Conservation (phyloP, 2,113 vertebrate species). For the Butorides virescens region DNA sequence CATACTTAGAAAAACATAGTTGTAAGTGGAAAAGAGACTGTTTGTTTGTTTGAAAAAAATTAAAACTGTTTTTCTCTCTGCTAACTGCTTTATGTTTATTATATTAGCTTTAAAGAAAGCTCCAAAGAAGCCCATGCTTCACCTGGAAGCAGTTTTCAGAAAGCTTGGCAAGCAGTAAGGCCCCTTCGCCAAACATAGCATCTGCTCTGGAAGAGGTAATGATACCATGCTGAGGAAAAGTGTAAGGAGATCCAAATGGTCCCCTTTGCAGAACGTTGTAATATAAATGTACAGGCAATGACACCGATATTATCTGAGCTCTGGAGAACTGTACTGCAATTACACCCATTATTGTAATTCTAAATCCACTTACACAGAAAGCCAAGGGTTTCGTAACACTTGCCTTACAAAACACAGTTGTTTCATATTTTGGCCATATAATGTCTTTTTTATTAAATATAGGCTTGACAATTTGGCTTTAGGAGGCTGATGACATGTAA, state of each 20-base stretch:
- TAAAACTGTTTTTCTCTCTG: not conserved
- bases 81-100: not conserved
- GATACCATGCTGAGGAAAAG: not conserved
- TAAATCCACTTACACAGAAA: not conserved
- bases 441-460: not conserved
- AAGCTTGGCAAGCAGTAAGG: not conserved
- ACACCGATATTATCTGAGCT: not conserved
- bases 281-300: not conserved
- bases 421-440: not conserved
- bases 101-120: not conserved
- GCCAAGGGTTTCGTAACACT: not conserved
- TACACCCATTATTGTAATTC: not conserved
- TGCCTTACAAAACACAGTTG: not conserved
- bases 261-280: not conserved
- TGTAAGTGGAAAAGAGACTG: not conserved
- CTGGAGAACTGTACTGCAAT: not conserved
- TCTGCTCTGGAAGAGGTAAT: constrained; percentile 12
- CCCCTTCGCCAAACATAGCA: not conserved
- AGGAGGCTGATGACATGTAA: not conserved
- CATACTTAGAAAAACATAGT: not conserved
- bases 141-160: not conserved
- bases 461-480: not conserved
- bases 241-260: not conserved
- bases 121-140: not conserved
- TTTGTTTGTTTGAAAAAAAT: not conserved